Percentiles rank a stretch among this genome's conserved stretches.
Evolutionary conservation across 2,113 vertebrate species (phyloP).

Genomic region (Empidonax alnorum): DNA sequence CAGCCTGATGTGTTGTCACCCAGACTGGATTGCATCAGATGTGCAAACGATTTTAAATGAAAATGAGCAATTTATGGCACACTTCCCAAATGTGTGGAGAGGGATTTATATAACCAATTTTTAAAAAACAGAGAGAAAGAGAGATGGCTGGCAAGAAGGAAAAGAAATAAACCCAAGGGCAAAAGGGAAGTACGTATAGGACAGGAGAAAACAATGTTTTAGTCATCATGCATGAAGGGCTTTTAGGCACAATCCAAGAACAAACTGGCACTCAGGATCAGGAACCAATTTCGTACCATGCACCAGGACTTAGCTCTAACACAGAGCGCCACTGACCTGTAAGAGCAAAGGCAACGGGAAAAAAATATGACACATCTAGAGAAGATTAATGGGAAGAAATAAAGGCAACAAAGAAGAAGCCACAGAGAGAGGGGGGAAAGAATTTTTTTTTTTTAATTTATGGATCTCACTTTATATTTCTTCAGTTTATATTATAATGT

Average conservation of each 20-base stretch:
- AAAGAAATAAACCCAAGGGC: neutral
- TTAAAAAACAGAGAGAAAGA: neutral
- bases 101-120: neutral
- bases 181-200: neutral
- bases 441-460: neutral
- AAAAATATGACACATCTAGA: neutral
- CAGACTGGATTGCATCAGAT: neutral
- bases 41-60: neutral
- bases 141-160: neutral
- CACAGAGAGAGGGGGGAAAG: neutral
- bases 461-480: neutral
- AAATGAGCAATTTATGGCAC: neutral
- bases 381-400: neutral
- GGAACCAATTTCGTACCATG: fast-evolving
- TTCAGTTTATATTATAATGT: neutral
- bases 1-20: neutral
- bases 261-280: neutral
- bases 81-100: neutral
- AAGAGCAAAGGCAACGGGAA: neutral
- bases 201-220: neutral
- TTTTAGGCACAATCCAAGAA: neutral
- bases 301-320: neutral
- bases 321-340: neutral
- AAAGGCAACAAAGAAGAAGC: neutral
- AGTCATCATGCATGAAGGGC: neutral